These are phyloP conservation scores for Drosophila nigricruria DNA, from an alignment of 2,888 invertebrate species.

Conservation along the genomic window DNA sequence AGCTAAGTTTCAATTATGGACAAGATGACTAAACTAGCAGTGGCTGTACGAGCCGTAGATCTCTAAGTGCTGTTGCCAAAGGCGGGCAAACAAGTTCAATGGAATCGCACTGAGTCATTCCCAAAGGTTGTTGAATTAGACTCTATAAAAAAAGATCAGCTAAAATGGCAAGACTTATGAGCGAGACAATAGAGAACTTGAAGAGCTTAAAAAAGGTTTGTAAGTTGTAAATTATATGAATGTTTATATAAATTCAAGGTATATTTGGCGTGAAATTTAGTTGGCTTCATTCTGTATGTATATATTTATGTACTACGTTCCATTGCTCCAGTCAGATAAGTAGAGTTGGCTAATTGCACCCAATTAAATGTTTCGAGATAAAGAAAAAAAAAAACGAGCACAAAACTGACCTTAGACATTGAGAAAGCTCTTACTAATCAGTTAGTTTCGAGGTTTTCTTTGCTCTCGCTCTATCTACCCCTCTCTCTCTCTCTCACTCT, in stretches of 20 bases:
- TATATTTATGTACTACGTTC: conserved; percentile 1
- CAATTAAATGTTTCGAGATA: conserved; percentile 46
- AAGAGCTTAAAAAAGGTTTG: neutral
- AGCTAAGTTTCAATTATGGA: conserved; percentile 10
- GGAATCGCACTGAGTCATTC: conserved; percentile 45
- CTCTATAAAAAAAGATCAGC: neutral
- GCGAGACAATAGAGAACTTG: neutral
- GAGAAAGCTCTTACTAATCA: conserved; percentile 23
- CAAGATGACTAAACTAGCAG: conserved; percentile 27
- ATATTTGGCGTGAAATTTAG: neutral
- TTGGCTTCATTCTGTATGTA: neutral
- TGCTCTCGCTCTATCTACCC: neutral
- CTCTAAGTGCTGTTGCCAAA: conserved; percentile 43
- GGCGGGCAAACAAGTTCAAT: conserved; percentile 35
- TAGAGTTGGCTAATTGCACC: conserved; percentile 37
- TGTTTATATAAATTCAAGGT: neutral
- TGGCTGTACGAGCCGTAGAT: conserved; percentile 13
- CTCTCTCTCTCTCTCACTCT: neutral
- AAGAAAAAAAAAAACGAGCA: conserved; percentile 19
- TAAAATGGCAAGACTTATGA: neutral
- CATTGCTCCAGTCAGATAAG: conserved; percentile 52
- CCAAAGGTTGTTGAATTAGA: neutral
- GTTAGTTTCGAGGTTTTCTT: neutral
- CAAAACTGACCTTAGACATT: conserved; percentile 70
- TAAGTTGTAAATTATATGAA: neutral